Conservation (phyloP, 2,797 vertebrate species). For the Sebastes minor region DNA sequence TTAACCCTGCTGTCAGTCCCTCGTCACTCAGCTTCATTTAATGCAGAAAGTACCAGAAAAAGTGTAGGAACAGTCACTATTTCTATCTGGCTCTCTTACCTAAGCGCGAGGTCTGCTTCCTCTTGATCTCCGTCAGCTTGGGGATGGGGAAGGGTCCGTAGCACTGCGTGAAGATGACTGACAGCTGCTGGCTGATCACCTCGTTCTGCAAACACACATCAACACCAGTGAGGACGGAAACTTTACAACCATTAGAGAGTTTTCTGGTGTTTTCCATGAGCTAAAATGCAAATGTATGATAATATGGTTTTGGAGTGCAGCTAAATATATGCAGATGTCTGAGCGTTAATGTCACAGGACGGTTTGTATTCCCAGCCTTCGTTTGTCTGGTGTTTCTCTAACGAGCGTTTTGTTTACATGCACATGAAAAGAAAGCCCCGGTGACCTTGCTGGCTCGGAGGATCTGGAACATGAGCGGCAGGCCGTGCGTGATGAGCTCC, state of each 20-base stretch:
- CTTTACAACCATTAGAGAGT: background rate
- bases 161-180: slow-evolving; percentile 86
- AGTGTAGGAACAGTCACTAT: background rate
- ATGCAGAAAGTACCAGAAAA: background rate
- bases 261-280: background rate
- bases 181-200: slow-evolving; percentile 86
- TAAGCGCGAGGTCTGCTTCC: slow-evolving; percentile 81
- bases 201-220: slow-evolving; percentile 80
- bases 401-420: slow-evolving; percentile 41
- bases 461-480: slow-evolving; percentile 88
- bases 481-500: slow-evolving; percentile 85
- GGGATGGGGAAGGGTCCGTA: slow-evolving; percentile 88
- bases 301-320: slow-evolving; percentile 35
- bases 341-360: slow-evolving; percentile 40
- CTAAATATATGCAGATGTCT: slow-evolving; percentile 48
- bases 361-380: slow-evolving; percentile 23
- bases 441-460: slow-evolving; percentile 85
- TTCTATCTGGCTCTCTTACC: slow-evolving; percentile 66
- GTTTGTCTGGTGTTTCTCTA: slow-evolving; percentile 34
- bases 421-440: slow-evolving; percentile 18
- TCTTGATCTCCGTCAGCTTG: slow-evolving; percentile 86
- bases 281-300: slow-evolving; percentile 51
- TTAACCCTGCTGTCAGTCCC: background rate
- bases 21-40: background rate
- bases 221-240: slow-evolving; percentile 15